Base-by-base conservation (phyloP, 2,888 invertebrate species). In the Eupithecia inturbata region DNA sequence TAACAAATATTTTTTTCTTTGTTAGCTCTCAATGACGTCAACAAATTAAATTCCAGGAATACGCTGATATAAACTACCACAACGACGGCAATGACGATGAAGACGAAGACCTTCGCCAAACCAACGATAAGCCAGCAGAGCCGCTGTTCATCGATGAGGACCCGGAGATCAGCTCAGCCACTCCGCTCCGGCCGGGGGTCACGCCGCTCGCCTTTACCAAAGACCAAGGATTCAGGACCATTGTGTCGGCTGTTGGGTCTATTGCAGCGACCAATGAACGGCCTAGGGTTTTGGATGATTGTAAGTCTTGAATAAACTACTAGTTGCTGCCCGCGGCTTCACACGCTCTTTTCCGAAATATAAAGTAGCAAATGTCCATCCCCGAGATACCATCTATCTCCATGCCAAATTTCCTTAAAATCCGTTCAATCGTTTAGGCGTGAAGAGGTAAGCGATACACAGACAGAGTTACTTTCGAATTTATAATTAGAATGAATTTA, bases 201-300 rank as follows among this genome's bases (percentile, higher is more conserved):
- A 90, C 89, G 0, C 93, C 93, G 0, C 90, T 90, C 0, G 90
- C 92, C 0, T 80, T 90, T 79, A 91, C 87, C 62, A 87, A 86
- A 71, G 78, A 82, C 0, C 86, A 83, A 16, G 75, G 82, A 0
- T 80, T 79, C 36, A 84, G 85, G 62, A 83, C 84, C 0, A 83
- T 89, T 12, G 80, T 89, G 2, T 89, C 90, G 0, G 91, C 91
- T 1, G 86, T 87, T 0, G 91, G 91, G 39, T 87, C 90, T 0
- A 88, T 94, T 0, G 89, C 91, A 0, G 92, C 92, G 0, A 94
- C 94, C 4, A 91, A 92, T 39, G 90, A 89, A 41, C 82, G 93
- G 26, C 94, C 94, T 0, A 88, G 84, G 80, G 89, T 93, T 72
- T 76, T 94, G 28, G 89, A 90, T 64, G 91, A 92, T 66, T 87